phyloP scores from a whole-genome alignment of 2,113 vertebrate species.

The Mesoclemmys tuberculata region DNA sequence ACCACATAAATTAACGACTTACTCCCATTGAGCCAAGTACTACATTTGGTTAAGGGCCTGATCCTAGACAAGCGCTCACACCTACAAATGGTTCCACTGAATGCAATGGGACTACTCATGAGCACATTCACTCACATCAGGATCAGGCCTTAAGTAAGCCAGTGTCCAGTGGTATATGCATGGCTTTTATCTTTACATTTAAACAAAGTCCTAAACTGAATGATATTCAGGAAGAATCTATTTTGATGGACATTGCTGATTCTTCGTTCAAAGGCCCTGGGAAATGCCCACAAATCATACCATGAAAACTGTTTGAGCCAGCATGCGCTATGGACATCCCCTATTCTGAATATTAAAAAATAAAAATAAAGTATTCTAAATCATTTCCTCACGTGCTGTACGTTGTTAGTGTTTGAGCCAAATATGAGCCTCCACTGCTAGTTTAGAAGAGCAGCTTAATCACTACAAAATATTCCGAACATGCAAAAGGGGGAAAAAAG shows the following conservation, averaged over 20 bases:
- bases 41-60: background rate
- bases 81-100: background rate
- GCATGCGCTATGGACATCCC: accelerated
- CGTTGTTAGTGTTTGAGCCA: background rate
- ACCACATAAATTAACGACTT: background rate
- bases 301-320: background rate
- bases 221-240: constrained; percentile 19
- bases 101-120: background rate
- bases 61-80: background rate
- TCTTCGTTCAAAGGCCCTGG: constrained; percentile 13
- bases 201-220: constrained; percentile 45
- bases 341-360: background rate
- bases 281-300: background rate
- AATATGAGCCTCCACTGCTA: accelerated
- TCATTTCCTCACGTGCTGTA: accelerated
- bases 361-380: background rate
- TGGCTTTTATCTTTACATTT: constrained; percentile 64
- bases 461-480: background rate
- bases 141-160: background rate
- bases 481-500: background rate
- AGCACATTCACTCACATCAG: accelerated
- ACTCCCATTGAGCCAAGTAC: background rate
- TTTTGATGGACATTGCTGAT: background rate
- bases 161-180: constrained; percentile 8
- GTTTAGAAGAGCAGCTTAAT: background rate